Percentiles rank a stretch among this genome's conserved stretches.
Conservation (phyloP, 30 jellyfish, hydroid and myxozoan genomes). For the Aurelia coerulea region DNA sequence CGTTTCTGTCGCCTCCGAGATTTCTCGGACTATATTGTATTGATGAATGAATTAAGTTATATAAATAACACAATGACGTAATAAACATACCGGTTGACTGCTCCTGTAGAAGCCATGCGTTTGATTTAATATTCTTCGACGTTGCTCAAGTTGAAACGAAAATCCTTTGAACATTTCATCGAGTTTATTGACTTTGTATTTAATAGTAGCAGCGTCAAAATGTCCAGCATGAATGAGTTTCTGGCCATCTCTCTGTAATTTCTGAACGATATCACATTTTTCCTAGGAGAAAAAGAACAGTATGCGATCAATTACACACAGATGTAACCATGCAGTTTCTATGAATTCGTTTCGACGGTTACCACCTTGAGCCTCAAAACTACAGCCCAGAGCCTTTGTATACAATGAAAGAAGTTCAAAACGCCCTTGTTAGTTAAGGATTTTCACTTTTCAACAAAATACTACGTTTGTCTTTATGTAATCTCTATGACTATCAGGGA, state of each 20-base stretch:
- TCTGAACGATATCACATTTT: constrained; percentile 66
- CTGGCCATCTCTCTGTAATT: constrained; percentile 90
- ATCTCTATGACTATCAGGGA: no score
- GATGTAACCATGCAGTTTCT: no score
- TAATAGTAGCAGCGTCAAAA: constrained; percentile 89
- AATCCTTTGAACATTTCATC: constrained; percentile 81
- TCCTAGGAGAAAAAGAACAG: constrained; percentile 50
- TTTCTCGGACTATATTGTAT: no score
- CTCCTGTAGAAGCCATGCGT: constrained; percentile 80
- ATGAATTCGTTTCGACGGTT: not conserved
- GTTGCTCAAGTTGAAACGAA: constrained; percentile 77
- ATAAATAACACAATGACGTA: no score
- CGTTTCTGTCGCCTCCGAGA: no score
- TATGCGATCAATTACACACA: not conserved
- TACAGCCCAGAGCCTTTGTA: not conserved
- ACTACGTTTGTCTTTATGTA: no score
- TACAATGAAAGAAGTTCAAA: no score
- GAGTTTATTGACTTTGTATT: constrained; percentile 85
- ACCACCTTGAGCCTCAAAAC: not conserved
- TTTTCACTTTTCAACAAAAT: no score
- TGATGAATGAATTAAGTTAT: no score
- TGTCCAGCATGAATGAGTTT: constrained; percentile 91
- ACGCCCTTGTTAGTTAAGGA: no score
- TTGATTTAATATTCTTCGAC: constrained; percentile 69
- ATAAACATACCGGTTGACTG: constrained; percentile 78